Percentiles rank a stretch among this genome's conserved stretches.
phyloP scores from a whole-genome alignment of 2,113 vertebrate species.

The Terrapene triunguis region DNA sequence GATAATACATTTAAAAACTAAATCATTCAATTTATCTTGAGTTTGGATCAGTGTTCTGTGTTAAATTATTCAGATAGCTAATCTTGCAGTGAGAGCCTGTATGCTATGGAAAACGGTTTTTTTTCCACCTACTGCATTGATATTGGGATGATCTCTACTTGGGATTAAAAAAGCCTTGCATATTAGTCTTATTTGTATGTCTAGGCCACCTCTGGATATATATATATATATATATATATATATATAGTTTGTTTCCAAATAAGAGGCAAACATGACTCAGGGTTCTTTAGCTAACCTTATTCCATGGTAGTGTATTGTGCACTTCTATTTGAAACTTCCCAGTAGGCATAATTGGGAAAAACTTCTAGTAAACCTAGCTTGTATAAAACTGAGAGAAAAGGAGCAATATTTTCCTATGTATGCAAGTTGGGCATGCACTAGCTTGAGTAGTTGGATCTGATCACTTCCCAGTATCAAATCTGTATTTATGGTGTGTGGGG shows the following conservation, averaged over 20 bases:
- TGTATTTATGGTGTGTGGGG: background rate
- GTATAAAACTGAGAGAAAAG: background rate
- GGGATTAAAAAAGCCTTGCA: background rate
- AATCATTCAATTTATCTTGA: background rate
- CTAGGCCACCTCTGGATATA: background rate
- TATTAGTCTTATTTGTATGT: background rate
- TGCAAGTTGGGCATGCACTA: background rate
- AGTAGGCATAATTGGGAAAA: background rate
- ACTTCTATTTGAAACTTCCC: background rate
- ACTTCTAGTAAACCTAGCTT: background rate
- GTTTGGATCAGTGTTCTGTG: background rate
- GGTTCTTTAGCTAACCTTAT: background rate
- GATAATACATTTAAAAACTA: background rate
- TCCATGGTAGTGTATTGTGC: background rate
- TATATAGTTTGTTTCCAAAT: background rate
- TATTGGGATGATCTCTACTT: background rate
- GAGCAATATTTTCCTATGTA: background rate
- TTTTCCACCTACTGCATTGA: background rate
- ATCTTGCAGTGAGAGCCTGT: background rate
- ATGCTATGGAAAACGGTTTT: background rate
- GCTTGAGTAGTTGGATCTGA: background rate
- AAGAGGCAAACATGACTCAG: background rate
- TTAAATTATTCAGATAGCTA: background rate
- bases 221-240: too few species aligned
- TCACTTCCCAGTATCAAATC: background rate